Evolutionary conservation across 2,797 vertebrate genomes (phyloP).

Genomic region (Microctenopoma steveboyesi): DNA sequence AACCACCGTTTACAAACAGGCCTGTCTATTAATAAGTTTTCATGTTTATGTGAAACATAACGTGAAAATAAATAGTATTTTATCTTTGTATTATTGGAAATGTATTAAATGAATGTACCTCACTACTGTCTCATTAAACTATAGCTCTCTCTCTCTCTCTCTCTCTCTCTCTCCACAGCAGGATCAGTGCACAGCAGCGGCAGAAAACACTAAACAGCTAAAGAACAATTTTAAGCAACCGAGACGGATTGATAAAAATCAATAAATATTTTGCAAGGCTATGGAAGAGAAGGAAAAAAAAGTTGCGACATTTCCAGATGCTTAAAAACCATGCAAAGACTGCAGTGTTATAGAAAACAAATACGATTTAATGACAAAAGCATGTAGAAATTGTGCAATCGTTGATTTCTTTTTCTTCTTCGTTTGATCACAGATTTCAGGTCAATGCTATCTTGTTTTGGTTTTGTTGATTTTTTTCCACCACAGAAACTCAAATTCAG

Average conservation of each 20-base stretch:
- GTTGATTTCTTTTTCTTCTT: slow-evolving; percentile 71
- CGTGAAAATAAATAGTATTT: not conserved
- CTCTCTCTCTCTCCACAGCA: slow-evolving; percentile 17
- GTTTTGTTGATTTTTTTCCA: slow-evolving; percentile 53
- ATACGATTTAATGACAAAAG: slow-evolving; percentile 87
- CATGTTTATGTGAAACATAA: slow-evolving; percentile 10
- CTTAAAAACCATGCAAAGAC: slow-evolving; percentile 69
- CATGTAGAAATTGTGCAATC: slow-evolving; percentile 87
- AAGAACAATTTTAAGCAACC: slow-evolving; percentile 59
- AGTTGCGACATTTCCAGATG: slow-evolving; percentile 6
- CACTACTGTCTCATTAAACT: not conserved
- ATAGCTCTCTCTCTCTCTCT: slow-evolving; percentile 29
- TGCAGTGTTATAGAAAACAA: slow-evolving; percentile 78
- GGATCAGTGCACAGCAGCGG: slow-evolving; percentile 43
- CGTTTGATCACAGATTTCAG: slow-evolving; percentile 82
- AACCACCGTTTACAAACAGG: not conserved
- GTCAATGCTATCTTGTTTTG: slow-evolving; percentile 77
- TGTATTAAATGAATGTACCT: slow-evolving; percentile 28
- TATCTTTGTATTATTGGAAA: too few species aligned
- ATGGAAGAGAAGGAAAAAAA: not conserved
- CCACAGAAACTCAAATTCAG: slow-evolving; percentile 69
- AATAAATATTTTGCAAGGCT: slow-evolving; percentile 51
- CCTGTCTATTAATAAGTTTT: slow-evolving; percentile 12
- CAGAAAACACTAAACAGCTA: slow-evolving; percentile 56
- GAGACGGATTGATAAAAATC: slow-evolving; percentile 58